Conservation (phyloP, 2,797 vertebrate species). For the Dendrocincla fuliginosa region DNA sequence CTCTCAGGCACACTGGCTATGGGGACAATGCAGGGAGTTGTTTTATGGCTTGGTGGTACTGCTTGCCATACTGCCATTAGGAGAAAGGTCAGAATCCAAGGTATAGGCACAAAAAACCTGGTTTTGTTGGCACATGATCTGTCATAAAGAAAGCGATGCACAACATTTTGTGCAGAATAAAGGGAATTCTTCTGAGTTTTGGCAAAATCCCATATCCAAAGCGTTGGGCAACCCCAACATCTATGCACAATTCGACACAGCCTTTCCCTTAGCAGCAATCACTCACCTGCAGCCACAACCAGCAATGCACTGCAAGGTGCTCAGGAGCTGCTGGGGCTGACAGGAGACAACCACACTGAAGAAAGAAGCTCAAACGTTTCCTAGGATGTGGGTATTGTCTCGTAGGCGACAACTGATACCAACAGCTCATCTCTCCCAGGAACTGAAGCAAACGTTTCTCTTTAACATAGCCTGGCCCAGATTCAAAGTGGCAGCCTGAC, state of each 20-base stretch:
- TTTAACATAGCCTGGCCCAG: not conserved
- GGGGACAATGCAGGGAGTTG: conserved; percentile 18
- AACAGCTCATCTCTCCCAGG: not conserved
- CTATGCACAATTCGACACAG: not conserved
- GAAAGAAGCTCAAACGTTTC: not conserved
- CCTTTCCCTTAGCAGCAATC: not conserved
- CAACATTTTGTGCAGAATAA: not conserved
- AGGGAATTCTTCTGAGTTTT: not conserved
- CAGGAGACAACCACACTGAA: not conserved
- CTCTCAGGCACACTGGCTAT: conserved; percentile 11
- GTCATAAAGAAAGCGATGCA: not conserved
- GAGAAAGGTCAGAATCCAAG: conserved; percentile 9
- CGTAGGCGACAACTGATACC: not conserved
- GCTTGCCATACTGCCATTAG: not conserved
- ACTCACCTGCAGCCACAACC: not conserved
- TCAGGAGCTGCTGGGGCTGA: not conserved
- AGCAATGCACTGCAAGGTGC: not conserved
- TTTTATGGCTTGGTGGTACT: not conserved
- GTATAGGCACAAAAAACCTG: not conserved
- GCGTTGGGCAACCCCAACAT: not conserved
- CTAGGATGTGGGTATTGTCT: not conserved
- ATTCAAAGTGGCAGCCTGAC: conserved; percentile 36
- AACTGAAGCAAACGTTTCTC: not conserved
- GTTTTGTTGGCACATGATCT: not conserved
- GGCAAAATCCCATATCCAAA: not conserved